Conservation (phyloP, 2,888 invertebrate genomes). For the Sclerodermus sp. region DNA sequence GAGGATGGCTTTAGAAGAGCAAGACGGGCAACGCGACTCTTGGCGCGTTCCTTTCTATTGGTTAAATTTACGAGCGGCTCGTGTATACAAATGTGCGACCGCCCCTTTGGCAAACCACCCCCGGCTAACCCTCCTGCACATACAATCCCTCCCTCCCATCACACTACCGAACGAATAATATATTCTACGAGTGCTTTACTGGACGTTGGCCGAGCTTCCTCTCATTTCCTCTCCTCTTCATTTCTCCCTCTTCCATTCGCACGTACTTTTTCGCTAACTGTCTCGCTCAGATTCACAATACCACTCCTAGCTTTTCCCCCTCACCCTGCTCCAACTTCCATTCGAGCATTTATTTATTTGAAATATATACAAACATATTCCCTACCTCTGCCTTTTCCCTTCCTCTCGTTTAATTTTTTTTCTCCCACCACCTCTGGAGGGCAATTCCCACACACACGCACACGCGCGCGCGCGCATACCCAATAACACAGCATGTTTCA, state of each 20-base stretch:
- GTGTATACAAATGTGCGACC: constrained; percentile 16
- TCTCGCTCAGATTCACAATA: too few species aligned
- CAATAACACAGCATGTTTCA: too few species aligned
- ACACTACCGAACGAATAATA: constrained; percentile 25
- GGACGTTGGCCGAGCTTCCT: constrained; percentile 20
- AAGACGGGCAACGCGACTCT: constrained; percentile 12
- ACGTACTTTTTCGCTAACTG: background rate
- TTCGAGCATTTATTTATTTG: too few species aligned
- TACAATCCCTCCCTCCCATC: constrained; percentile 4
- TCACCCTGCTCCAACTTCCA: background rate
- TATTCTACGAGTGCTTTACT: constrained; percentile 31
- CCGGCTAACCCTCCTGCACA: constrained; percentile 7
- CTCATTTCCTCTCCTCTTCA: constrained; percentile 2
- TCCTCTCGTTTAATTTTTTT: too few species aligned
- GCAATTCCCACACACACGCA: too few species aligned
- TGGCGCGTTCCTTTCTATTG: constrained; percentile 10
- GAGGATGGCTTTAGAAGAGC: constrained; percentile 6
- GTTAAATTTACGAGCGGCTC: constrained; percentile 15
- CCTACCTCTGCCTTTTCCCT: too few species aligned
- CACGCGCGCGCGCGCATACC: too few species aligned
- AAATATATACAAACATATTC: too few species aligned
- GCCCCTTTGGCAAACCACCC: constrained; percentile 5
- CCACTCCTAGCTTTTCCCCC: background rate
- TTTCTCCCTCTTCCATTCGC: constrained; percentile 1
- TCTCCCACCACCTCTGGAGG: too few species aligned